phyloP scores from a whole-genome alignment of 2,888 invertebrate genomes.

The Lasioglossum vierecki region DNA sequence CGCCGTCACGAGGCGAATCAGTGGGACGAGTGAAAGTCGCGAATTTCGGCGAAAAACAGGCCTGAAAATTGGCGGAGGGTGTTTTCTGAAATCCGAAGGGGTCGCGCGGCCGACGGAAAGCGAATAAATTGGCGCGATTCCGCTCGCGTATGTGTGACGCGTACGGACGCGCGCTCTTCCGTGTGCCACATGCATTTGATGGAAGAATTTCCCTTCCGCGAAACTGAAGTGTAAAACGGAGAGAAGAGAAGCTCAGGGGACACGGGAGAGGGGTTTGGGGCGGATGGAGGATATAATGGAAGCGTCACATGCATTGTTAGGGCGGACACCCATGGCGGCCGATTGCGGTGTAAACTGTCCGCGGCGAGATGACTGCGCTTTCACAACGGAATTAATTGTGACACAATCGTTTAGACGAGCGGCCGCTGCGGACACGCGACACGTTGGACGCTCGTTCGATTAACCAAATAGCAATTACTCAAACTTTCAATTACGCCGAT shows the following conservation, averaged over 20 bases:
- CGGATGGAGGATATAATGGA: conserved; percentile 35
- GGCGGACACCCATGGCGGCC: conserved; percentile 19
- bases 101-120: not conserved
- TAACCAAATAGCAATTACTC: conserved; percentile 27
- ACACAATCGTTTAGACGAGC: conserved; percentile 22
- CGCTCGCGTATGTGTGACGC: not conserved
- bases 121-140: conserved; percentile 13
- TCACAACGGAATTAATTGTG: conserved; percentile 42
- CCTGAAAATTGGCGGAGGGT: not conserved
- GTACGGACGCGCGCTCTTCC: not conserved
- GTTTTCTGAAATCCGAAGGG: not conserved
- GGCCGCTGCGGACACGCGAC: not conserved
- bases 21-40: not conserved
- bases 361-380: conserved; percentile 25
- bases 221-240: conserved; percentile 23
- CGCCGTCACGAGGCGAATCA: not conserved
- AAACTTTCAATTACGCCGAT: conserved; percentile 24
- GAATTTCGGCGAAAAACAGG: not conserved
- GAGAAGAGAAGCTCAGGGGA: not conserved
- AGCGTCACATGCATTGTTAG: conserved; percentile 47
- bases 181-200: conserved; percentile 1
- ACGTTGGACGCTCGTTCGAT: not conserved
- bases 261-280: not conserved
- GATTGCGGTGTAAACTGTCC: conserved; percentile 55
- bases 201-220: conserved; percentile 7